These are phyloP conservation scores for Drosophila watanabei DNA, from an alignment of 1,140 invertebrate genomes.

Conservation along the genomic window DNA sequence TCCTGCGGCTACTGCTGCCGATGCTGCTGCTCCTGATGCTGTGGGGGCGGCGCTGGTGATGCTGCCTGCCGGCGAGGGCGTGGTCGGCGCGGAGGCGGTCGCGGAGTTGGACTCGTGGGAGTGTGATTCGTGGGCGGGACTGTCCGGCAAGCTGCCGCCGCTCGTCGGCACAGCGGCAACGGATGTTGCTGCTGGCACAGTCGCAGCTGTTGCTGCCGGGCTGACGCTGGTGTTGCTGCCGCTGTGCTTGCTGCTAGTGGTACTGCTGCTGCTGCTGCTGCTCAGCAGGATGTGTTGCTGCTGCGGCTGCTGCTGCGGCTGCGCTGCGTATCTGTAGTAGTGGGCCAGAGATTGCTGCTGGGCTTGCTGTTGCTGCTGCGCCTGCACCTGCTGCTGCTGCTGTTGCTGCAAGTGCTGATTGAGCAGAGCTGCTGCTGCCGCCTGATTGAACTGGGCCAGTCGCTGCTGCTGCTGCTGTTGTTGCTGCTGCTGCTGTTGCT, in stretches of 20 bases:
- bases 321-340: conserved; percentile 68
- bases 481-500: conserved; percentile 62
- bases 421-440: conserved; percentile 48
- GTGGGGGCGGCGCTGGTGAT: conserved; percentile 36
- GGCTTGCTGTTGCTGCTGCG: conserved; percentile 45
- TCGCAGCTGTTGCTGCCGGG: conserved; percentile 36
- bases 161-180: conserved; percentile 59
- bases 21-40: conserved; percentile 8
- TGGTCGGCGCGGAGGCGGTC: conserved; percentile 76
- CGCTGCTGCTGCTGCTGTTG: conserved; percentile 50
- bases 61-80: conserved; percentile 78
- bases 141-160: conserved; percentile 66
- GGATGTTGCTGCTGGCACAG: conserved; percentile 44
- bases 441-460: conserved; percentile 46
- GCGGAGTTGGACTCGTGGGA: conserved; percentile 74
- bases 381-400: conserved; percentile 59
- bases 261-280: conserved; percentile 49
- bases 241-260: conserved; percentile 49
- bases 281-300: conserved; percentile 62
- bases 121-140: conserved; percentile 74
- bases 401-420: conserved; percentile 66
- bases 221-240: conserved; percentile 43
- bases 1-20: conserved; percentile 26
- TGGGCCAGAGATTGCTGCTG: conserved; percentile 58
- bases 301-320: conserved; percentile 51